Conservation (phyloP, 2,888 invertebrate genomes). For the Synanthedon andrenaeformis region DNA sequence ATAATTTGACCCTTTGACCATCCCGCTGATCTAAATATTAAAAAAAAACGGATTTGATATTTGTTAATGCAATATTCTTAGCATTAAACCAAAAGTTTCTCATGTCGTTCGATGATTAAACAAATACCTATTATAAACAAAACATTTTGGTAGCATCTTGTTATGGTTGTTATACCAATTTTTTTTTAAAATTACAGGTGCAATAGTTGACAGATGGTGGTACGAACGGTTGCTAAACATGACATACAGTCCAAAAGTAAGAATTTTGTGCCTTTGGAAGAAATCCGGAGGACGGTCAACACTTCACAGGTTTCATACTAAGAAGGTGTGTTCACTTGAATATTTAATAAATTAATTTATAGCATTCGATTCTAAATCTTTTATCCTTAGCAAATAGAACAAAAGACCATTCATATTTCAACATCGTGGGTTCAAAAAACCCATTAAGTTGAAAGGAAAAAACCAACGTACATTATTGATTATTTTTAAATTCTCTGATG, state of each 20-base stretch:
- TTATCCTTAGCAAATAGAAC: not conserved
- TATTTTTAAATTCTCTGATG: too few species aligned
- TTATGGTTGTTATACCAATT: not conserved
- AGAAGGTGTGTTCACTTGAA: slow-evolving; percentile 77
- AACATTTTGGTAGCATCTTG: too few species aligned
- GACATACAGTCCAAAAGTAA: slow-evolving; percentile 99
- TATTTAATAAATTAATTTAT: not conserved
- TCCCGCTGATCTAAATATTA: too few species aligned
- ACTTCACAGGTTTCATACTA: slow-evolving; percentile 98
- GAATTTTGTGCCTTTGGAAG: slow-evolving; percentile 97
- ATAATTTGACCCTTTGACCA: too few species aligned
- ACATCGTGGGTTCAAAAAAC: too few species aligned
- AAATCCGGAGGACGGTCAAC: slow-evolving; percentile 94
- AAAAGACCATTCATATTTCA: not conserved
- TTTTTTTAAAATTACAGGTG: slow-evolving; percentile 65
- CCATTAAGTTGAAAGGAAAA: too few species aligned
- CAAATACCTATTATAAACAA: too few species aligned
- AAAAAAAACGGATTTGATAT: too few species aligned
- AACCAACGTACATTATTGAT: too few species aligned
- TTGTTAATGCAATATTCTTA: too few species aligned
- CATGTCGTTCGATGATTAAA: too few species aligned
- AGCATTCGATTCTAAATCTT: not conserved
- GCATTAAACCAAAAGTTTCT: too few species aligned
- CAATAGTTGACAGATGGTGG: slow-evolving; percentile 97
- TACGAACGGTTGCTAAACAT: slow-evolving; percentile 98